Evolutionary conservation across 2,797 vertebrate genomes (phyloP), one percentile per base, ranked within the genome.

Genomic region (Pangasius krempfi): DNA sequence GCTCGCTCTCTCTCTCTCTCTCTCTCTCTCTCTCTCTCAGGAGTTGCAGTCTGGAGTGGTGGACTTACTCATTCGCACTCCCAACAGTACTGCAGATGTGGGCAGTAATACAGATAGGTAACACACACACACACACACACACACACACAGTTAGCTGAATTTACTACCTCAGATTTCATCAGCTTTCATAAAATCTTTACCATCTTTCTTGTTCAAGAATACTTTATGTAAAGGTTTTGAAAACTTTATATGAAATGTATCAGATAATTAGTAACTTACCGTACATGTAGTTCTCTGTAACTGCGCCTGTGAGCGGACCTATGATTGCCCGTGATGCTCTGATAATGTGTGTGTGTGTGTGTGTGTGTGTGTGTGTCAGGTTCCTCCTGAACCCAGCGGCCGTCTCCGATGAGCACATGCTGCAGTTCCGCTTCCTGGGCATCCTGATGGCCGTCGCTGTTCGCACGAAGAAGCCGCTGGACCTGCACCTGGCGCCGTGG

Each of bases 21-120:
- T 56, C 30, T 30, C 14, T 82, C 18, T 62, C 27, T 83, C n/a
- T 68, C 50, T 86, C 40, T 64, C 44, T 54, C 89, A 97, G 96
- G 96, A 97, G 94, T 88, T 97, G 91, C 95, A 97, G 94, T 95
- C 96, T 60, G 95, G 94, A 58, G 95, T 95, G 84, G 96, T 97
- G 91, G 96, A 96, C 90, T 95, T 97, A 84, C 95, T 97, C 82
- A 96, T 97, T 93, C 95, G 93, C 88, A 96, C 96, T 86, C 96
- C 96, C 47, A 97, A 97, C 93, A 95, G 95, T 91, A 95, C 95
- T 89, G 95, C 96, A 84, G 96, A 97, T 90, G 95, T 97, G 90
- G 96, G 96, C 90, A 96, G 96, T 90, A 97, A 97, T 93, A 97
- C 96, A 64, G 96, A 97, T 94, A 96, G 96, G 96, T 97, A 91